Base-by-base conservation (phyloP, 2,888 invertebrate genomes). In the Lordiphosa andalusiaca region DNA sequence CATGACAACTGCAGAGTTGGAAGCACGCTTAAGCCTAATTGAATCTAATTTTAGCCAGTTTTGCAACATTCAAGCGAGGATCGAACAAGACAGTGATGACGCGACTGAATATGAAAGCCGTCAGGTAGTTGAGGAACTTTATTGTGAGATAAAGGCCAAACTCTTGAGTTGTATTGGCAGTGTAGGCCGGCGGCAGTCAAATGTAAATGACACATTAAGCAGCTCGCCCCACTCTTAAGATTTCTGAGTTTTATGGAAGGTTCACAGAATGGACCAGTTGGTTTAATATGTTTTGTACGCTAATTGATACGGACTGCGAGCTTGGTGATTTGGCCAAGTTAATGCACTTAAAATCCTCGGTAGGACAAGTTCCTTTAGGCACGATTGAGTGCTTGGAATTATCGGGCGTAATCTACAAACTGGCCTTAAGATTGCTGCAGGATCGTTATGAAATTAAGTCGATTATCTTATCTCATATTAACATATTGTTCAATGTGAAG, bases 321-420 rank as follows among this genome's bases (percentile, higher is more conserved):
- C 7, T 53, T 7, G 44, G 44, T 44, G 48, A 58, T 2, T n/a
- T 59, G 6, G 44, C 44, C 6, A 53, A 59, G 33, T 44, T 53
- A 16, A 23, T 59, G 13, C 49, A 59, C 23, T 44, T 49, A 23
- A 53, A 9, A 13, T 59, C 49, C 4, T 48, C 42, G 13, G 40
- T 59, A 49, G 53, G 49, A 1, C 21, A 44, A 10, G 44, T 21
- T 3, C 49, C 58, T 2, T 30, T 6, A 13, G 13, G 37, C 13
- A 38, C 37, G 2, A 38, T 38, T 38, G 6, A 25, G 5, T 25
- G 25, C 25, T 25, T 25, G 6, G 25, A 25, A 25, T 25, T 25
- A 25, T 25, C 25, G 6, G 25, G 25, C 0, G 25, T 6, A 5
- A 25, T 6, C 25, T 25, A 25, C 21, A 25, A 25, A 25, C 25